Conservation (phyloP, 2,888 invertebrate species). For the Drosophila acutilabella region DNA sequence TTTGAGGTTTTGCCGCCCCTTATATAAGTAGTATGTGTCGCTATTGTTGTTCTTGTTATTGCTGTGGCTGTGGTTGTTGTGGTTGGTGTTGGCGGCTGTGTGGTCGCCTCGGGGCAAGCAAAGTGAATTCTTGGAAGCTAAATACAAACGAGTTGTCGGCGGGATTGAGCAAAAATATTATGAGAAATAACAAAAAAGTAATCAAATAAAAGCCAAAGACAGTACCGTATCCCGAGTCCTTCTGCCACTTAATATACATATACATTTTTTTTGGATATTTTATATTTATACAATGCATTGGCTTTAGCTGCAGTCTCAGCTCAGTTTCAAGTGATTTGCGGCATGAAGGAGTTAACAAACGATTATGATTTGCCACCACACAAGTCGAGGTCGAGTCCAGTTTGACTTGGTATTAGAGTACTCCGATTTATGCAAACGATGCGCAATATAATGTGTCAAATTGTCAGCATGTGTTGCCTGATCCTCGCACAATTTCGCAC, state of each 20-base stretch:
- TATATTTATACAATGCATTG: slow-evolving; percentile 51
- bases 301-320: slow-evolving; percentile 29
- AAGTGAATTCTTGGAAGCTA: slow-evolving; percentile 63
- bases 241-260: slow-evolving; percentile 8
- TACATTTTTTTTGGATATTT: slow-evolving; percentile 34
- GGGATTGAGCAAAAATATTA: slow-evolving; percentile 70
- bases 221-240: slow-evolving; percentile 6
- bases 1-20: slow-evolving; percentile 76
- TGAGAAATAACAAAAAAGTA: slow-evolving; percentile 71
- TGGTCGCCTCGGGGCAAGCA: slow-evolving; percentile 52
- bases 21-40: slow-evolving; percentile 33
- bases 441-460: slow-evolving; percentile 65
- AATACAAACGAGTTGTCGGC: slow-evolving; percentile 63
- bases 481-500: slow-evolving; percentile 64
- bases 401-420: neutral
- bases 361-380: slow-evolving; percentile 78
- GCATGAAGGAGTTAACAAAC: slow-evolving; percentile 70
- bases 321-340: slow-evolving; percentile 36
- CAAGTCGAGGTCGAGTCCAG: slow-evolving; percentile 58
- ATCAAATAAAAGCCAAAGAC: slow-evolving; percentile 55
- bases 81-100: slow-evolving; percentile 34
- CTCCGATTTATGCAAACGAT: slow-evolving; percentile 30
- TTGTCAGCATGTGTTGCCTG: slow-evolving; percentile 63
- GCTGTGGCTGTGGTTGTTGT: slow-evolving; percentile 21
- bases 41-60: slow-evolving; percentile 26